A percentile compares a stretch with the other conserved stretches of the same genome.
Evolutionary conservation across 2,113 vertebrate species (phyloP).

Genomic region (Hemiscyllium ocellatum): DNA sequence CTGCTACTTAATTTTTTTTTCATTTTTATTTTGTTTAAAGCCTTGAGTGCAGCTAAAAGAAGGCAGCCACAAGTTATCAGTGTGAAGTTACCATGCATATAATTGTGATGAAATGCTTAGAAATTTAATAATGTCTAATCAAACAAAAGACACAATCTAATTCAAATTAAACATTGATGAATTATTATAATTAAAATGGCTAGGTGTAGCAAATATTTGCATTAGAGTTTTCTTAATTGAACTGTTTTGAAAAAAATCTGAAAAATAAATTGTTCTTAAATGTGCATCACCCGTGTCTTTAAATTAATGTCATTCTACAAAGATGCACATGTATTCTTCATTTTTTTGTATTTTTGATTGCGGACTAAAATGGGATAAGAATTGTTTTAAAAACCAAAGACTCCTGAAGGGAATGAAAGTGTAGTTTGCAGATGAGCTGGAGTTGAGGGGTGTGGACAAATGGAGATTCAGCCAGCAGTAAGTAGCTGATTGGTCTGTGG

Average conservation of each 20-base stretch:
- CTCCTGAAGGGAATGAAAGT: too few relatives aligned
- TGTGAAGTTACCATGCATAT: conserved; percentile 55
- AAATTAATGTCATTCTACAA: neutral
- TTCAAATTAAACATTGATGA: conserved; percentile 77
- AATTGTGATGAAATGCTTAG: conserved; percentile 63
- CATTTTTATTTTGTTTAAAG: neutral
- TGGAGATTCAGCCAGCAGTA: too few relatives aligned
- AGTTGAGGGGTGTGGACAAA: too few relatives aligned
- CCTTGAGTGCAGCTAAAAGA: neutral
- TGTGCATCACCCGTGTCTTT: neutral
- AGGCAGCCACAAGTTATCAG: conserved; percentile 56
- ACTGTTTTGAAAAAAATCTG: neutral
- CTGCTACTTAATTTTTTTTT: neutral
- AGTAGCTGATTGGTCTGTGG: too few relatives aligned
- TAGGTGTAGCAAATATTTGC: neutral
- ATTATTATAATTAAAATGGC: conserved; percentile 33
- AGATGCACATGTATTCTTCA: neutral
- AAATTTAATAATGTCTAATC: conserved; percentile 75
- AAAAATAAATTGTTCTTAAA: neutral
- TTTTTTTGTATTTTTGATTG: too few relatives aligned
- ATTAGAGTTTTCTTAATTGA: neutral
- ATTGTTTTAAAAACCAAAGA: too few relatives aligned
- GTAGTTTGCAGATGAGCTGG: too few relatives aligned
- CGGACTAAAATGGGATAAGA: too few relatives aligned
- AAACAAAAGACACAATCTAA: conserved; percentile 75